These are phyloP conservation scores for Bellardia pandia DNA, from an alignment of 2,888 invertebrate species.

Conservation along the genomic window DNA sequence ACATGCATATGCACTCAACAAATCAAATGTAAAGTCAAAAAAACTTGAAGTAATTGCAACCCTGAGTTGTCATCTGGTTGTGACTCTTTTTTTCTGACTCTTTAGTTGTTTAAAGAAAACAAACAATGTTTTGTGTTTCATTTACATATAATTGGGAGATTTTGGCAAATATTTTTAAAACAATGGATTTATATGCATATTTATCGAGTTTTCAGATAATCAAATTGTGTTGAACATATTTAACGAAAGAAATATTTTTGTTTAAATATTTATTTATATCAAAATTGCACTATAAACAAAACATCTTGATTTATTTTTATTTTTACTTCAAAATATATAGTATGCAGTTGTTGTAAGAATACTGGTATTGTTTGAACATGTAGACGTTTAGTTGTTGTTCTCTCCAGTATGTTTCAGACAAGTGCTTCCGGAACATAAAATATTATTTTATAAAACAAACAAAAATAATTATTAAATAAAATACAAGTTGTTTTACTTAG, in stretches of 20 bases:
- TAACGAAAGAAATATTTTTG: not conserved
- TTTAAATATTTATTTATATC: not conserved
- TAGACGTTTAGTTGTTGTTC: not conserved
- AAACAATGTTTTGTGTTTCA: not conserved
- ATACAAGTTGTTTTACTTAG: slow-evolving; percentile 16
- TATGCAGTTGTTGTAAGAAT: not conserved
- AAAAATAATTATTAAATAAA: not conserved
- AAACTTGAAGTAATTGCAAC: slow-evolving; percentile 48
- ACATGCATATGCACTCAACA: not conserved
- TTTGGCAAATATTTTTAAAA: not conserved
- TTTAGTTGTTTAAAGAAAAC: not conserved
- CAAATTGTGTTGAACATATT: not conserved
- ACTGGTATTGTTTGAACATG: not conserved
- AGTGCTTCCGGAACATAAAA: slow-evolving; percentile 50
- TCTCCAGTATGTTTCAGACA: slow-evolving; percentile 41
- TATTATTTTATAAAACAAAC: slow-evolving; percentile 13
- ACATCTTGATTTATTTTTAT: slow-evolving; percentile 19
- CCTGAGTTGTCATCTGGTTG: slow-evolving; percentile 46
- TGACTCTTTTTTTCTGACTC: not conserved
- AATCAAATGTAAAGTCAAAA: slow-evolving; percentile 44
- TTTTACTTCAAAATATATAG: slow-evolving; percentile 20
- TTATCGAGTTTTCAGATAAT: not conserved
- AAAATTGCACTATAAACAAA: not conserved
- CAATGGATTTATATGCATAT: not conserved
- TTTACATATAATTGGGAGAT: not conserved